Evolutionary conservation across 1,140 invertebrate species (phyloP), one percentile per base, ranked within the genome.

Genomic region (Leptoteleia sp.): DNA sequence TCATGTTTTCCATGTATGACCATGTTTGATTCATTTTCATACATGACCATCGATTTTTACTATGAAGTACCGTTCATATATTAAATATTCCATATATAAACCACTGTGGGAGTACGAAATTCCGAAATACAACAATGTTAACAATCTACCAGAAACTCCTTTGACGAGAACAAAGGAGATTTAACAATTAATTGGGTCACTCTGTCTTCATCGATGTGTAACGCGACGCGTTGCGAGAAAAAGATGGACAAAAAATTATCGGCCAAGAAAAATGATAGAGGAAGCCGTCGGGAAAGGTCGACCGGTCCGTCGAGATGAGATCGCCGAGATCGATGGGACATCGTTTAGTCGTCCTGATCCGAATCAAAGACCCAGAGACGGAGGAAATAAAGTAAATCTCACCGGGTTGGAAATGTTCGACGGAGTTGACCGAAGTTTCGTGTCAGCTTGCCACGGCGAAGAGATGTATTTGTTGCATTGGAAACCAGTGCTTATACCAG

Each of bases 231-330:
- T 61, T 62, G 22, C 8, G 1, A 11, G 27, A 37, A 54, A 40
- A 55, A 67, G 31, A 7, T 8, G 4, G 8, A 35, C n/a, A 59
- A 72, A 72, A 64, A 52, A 72, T 72, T 62, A 72, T 72, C 68
- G 33, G 57, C 48, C 0, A 47, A 62, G 57, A 72, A 64, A 54
- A 72, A 72, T 72, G 57, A 64, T 27, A 4, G 37, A 37, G 48
- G 22, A 54, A 33, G 48, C 37, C 54, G 37, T 62, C 16, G 8
- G 33, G 64, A 62, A 57, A 48, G 57, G 57, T 64, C 55, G 55
- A 54, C 19, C 12, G 43, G 38, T 45, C 12, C 19, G 19, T 4
- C 22, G 13, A 61, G 47, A 71, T 61, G 67, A 61, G 38, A 61
- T 54, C 57, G 13, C 40, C 4, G 38, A 72, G 68, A 62, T 62